phyloP scores from a whole-genome alignment of 2,888 invertebrate species.

The Mylabris sibirica region DNA sequence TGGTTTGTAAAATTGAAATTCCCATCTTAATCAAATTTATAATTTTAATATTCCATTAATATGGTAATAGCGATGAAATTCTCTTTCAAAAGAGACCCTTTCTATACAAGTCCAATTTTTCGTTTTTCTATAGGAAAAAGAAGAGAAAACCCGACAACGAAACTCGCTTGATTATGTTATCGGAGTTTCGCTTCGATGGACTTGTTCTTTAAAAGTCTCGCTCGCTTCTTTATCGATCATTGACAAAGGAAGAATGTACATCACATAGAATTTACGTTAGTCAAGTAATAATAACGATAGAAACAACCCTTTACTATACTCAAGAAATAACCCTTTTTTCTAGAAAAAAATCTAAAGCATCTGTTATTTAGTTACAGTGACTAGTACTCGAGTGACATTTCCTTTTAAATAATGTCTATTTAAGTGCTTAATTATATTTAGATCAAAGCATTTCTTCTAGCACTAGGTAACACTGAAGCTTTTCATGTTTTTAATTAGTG shows the following conservation, averaged over 20 bases:
- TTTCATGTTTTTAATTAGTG: constrained; percentile 43
- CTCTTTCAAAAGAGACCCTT: background rate
- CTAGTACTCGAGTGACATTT: background rate
- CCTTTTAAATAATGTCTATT: constrained; percentile 9
- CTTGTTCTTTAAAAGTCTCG: constrained; percentile 23
- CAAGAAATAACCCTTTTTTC: constrained; percentile 9
- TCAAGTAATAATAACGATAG: background rate
- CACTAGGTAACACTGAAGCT: constrained; percentile 28
- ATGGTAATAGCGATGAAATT: background rate
- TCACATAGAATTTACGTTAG: background rate
- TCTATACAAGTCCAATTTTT: background rate
- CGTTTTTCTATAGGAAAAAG: background rate
- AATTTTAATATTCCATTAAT: constrained; percentile 4
- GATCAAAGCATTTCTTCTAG: constrained; percentile 41
- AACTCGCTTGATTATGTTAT: constrained; percentile 34
- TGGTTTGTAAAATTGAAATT: background rate
- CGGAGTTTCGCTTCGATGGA: constrained; percentile 31
- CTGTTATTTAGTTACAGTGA: background rate
- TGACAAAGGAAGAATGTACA: background rate
- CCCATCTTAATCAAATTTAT: background rate
- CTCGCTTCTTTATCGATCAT: constrained; percentile 18
- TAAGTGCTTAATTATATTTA: constrained; percentile 42
- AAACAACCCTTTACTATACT: constrained; percentile 7
- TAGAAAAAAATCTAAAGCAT: background rate
- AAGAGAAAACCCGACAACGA: constrained; percentile 8